Conservation (phyloP, 2,888 invertebrate genomes). For the Cryptus armator region DNA sequence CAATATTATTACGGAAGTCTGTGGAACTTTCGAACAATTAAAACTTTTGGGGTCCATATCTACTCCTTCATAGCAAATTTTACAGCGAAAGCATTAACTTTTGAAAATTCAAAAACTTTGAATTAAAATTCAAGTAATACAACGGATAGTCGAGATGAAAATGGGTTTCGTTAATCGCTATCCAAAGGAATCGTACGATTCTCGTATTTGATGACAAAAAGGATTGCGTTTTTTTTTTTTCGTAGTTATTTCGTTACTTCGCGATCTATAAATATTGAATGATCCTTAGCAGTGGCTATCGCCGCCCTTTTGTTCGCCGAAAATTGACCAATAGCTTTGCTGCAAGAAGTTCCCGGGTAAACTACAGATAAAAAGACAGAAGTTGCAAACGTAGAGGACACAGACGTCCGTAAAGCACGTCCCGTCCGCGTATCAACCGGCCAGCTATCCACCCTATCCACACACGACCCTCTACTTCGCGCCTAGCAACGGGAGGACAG, state of each 20-base stretch:
- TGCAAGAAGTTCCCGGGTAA: neutral
- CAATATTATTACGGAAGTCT: too few relatives aligned
- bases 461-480: constrained; percentile 49
- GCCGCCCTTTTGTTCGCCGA: constrained; percentile 75
- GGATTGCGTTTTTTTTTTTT: neutral
- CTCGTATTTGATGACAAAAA: too few relatives aligned
- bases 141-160: too few relatives aligned
- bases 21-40: too few relatives aligned
- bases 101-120: neutral
- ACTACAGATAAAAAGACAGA: neutral
- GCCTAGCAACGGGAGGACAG: constrained; percentile 62
- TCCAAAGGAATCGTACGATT: too few relatives aligned
- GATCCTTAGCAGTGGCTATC: constrained; percentile 69
- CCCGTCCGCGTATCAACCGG: neutral
- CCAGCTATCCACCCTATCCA: constrained; percentile 1
- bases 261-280: constrained; percentile 74
- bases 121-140: too few relatives aligned
- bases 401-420: neutral
- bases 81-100: neutral
- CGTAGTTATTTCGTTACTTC: constrained; percentile 50
- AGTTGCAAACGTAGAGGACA: neutral
- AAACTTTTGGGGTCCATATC: too few relatives aligned
- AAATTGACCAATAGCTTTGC: neutral
- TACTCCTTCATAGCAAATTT: too few relatives aligned
- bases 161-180: too few relatives aligned